These are phyloP conservation scores for Yponomeuta malinellus DNA, from an alignment of 2,888 invertebrate species.

Conservation along the genomic window DNA sequence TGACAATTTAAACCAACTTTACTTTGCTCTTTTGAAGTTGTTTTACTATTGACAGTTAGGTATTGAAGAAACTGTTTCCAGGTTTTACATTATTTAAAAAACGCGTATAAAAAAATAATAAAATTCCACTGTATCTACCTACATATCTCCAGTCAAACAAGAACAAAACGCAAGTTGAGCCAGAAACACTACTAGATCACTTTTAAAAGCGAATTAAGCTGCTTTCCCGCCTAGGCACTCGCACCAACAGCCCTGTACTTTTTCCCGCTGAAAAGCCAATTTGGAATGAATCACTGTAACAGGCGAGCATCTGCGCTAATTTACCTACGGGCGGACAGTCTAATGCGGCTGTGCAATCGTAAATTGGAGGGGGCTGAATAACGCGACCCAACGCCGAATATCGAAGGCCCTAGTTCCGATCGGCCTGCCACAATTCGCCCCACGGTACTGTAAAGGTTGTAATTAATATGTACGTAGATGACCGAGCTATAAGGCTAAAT, in stretches of 20 bases:
- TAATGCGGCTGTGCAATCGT: conserved; percentile 71
- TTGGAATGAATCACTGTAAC: conserved; percentile 75
- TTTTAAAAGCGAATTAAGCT: conserved; percentile 65
- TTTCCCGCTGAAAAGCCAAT: conserved; percentile 73
- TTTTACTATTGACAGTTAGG: too few species aligned
- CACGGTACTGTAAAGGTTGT: too few species aligned
- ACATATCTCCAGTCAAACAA: neutral
- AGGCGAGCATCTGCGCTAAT: conserved; percentile 75
- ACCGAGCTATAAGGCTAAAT: too few species aligned
- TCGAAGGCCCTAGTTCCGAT: conserved; percentile 51
- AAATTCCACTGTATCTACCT: neutral
- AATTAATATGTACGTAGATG: too few species aligned
- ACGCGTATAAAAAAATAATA: too few species aligned
- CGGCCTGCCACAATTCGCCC: neutral
- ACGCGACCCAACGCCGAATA: conserved; percentile 71
- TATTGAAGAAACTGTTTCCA: too few species aligned
- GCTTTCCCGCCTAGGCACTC: conserved; percentile 49
- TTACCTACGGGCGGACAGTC: conserved; percentile 75
- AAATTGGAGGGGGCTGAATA: conserved; percentile 54
- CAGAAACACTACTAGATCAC: conserved; percentile 29
- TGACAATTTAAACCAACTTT: too few species aligned
- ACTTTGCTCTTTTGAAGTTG: too few species aligned
- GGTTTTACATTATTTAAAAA: too few species aligned
- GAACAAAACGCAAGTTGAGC: conserved; percentile 38
- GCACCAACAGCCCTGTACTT: conserved; percentile 43